phyloP scores from a whole-genome alignment of 2,888 invertebrate genomes.

The Athalia rosae region DNA sequence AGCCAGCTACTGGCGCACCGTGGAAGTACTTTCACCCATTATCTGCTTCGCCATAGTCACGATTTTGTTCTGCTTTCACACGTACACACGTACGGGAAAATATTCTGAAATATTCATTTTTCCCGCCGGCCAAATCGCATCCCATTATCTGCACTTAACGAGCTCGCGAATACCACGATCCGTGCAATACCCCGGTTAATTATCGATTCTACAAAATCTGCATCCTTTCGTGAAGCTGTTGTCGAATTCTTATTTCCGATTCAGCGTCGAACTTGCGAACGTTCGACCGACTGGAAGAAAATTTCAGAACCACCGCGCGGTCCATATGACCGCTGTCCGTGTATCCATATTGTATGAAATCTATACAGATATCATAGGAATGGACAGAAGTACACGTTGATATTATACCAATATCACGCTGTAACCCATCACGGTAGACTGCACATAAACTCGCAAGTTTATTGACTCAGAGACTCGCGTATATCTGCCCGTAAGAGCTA shows the following conservation, averaged over 20 bases:
- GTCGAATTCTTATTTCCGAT: no score
- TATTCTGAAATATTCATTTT: conserved; percentile 24
- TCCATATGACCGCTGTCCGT: no score
- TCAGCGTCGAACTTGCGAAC: no score
- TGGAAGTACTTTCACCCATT: conserved; percentile 37
- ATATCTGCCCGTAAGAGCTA: neutral
- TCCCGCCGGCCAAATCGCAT: neutral
- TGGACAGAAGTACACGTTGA: neutral
- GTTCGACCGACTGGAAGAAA: no score
- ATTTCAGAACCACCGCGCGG: no score
- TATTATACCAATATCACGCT: neutral
- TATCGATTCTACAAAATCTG: no score
- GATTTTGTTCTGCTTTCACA: conserved; percentile 43
- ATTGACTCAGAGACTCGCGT: conserved; percentile 3
- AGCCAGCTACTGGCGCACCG: neutral
- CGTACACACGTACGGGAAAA: neutral
- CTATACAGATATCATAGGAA: no score
- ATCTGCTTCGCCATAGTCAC: conserved; percentile 30
- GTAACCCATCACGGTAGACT: conserved; percentile 17
- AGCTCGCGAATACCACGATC: neutral
- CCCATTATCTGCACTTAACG: neutral
- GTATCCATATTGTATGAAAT: no score
- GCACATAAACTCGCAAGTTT: conserved; percentile 18
- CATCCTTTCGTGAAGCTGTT: no score
- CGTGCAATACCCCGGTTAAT: no score